Evolutionary conservation across 2,113 vertebrate species (phyloP).

Genomic region (Pampusana beccarii): DNA sequence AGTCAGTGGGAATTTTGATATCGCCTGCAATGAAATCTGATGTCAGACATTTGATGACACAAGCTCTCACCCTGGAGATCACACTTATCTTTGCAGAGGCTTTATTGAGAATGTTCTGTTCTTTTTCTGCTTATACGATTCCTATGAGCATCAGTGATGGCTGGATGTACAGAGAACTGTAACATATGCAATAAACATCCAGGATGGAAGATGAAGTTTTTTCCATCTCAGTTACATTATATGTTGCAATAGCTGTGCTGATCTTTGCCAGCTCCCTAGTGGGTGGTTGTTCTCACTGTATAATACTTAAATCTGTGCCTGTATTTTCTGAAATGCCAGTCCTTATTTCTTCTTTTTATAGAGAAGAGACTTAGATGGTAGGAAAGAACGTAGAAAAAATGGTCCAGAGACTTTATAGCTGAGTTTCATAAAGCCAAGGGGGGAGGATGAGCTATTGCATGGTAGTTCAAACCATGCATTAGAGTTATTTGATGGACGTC

Average conservation of each 20-base stretch:
- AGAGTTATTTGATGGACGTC: not conserved
- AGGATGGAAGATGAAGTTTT: not conserved
- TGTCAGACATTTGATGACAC: not conserved
- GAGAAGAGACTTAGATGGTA: not conserved
- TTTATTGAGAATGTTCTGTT: slow-evolving; percentile 41
- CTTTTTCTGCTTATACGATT: slow-evolving; percentile 1
- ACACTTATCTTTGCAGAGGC: not conserved
- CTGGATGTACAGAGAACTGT: not conserved
- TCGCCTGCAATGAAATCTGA: not conserved
- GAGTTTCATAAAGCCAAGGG: not conserved
- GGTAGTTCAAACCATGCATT: not conserved
- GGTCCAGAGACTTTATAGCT: not conserved
- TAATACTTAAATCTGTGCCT: not conserved
- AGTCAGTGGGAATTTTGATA: not conserved
- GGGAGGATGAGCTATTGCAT: not conserved
- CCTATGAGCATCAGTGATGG: not conserved
- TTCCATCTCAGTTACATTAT: not conserved
- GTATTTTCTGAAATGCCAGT: not conserved
- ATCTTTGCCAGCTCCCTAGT: not conserved
- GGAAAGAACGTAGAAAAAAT: not conserved
- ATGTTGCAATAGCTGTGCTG: not conserved
- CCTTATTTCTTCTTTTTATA: not conserved
- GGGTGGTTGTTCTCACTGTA: not conserved
- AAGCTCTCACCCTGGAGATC: not conserved
- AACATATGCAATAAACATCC: slow-evolving; percentile 6